Percentiles rank a stretch among this genome's conserved stretches.
Evolutionary conservation across 2,113 vertebrate species (phyloP).

Genomic region (Atractosteus spatula): DNA sequence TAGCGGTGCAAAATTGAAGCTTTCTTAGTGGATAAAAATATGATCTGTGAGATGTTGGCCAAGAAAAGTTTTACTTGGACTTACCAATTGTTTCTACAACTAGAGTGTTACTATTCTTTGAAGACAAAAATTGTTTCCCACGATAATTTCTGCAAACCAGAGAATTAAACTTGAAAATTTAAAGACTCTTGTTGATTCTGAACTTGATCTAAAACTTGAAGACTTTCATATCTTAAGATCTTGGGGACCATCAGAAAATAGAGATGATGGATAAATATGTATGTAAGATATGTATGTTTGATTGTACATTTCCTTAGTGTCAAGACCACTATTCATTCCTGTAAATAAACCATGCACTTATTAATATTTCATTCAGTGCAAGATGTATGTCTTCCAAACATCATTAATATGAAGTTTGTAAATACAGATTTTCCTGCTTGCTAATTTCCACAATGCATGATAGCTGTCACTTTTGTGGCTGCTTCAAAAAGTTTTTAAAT

Average conservation of each 20-base stretch:
- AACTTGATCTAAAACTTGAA: background rate
- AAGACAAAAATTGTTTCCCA: constrained; percentile 44
- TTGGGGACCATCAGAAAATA: too few relatives aligned
- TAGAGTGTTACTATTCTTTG: constrained; percentile 37
- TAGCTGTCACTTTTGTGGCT: constrained; percentile 31
- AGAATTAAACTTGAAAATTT: constrained; percentile 21
- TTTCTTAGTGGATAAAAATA: constrained; percentile 46
- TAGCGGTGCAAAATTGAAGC: constrained; percentile 33
- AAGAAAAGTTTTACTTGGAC: constrained; percentile 42
- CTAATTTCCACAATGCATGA: constrained; percentile 35
- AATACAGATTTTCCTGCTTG: constrained; percentile 30
- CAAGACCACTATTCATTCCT: constrained; percentile 22
- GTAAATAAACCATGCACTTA: constrained; percentile 30
- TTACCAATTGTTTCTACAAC: constrained; percentile 39
- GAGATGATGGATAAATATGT: too few relatives aligned
- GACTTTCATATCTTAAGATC: too few relatives aligned
- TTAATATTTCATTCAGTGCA: constrained; percentile 41
- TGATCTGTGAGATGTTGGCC: constrained; percentile 31
- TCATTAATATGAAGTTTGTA: constrained; percentile 34
- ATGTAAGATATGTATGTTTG: too few relatives aligned
- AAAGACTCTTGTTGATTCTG: constrained; percentile 22
- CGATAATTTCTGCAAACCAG: constrained; percentile 27
- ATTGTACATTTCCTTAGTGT: background rate
- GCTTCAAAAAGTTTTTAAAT: constrained; percentile 41
- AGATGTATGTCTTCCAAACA: constrained; percentile 31